A percentile compares a stretch with the other conserved stretches of the same genome.
phyloP scores from a whole-genome alignment of 1,140 invertebrate genomes.

The Caenorhabditis latens region DNA sequence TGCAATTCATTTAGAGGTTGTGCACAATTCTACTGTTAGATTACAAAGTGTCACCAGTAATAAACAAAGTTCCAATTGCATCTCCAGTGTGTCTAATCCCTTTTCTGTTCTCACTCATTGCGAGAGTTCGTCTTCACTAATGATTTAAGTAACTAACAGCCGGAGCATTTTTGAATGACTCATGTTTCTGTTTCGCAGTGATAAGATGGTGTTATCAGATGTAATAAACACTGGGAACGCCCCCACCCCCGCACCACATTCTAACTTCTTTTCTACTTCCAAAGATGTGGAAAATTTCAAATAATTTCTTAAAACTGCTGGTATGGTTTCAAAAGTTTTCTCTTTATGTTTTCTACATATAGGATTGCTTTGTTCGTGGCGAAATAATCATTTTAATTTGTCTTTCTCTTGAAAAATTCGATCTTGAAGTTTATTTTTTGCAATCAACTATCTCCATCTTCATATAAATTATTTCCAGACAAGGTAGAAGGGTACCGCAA shows the following conservation, averaged over 20 bases:
- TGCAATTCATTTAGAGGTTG: background rate
- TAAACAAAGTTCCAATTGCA: constrained; percentile 42
- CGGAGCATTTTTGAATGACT: constrained; percentile 27
- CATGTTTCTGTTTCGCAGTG: constrained; percentile 15
- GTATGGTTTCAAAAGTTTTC: background rate
- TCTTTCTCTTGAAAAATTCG: too few species aligned
- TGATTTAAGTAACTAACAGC: constrained; percentile 11
- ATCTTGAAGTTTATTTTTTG: too few species aligned
- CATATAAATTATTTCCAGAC: constrained; percentile 9
- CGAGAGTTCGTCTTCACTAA: background rate
- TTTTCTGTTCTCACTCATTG: constrained; percentile 16
- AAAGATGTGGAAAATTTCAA: background rate
- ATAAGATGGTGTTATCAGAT: constrained; percentile 44
- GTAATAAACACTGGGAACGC: constrained; percentile 46
- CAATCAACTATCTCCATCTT: background rate
- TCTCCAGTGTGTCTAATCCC: background rate
- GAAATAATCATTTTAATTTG: too few species aligned
- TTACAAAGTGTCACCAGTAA: background rate
- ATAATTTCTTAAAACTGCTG: background rate
- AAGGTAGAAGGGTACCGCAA: constrained; percentile 51
- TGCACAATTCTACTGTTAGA: background rate
- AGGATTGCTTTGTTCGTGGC: too few species aligned
- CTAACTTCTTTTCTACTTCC: background rate
- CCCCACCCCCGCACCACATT: constrained; percentile 24
- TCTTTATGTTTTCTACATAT: background rate